Evolutionary conservation across 1,140 invertebrate genomes (phyloP).

Genomic region (Diorhabda carinulata): DNA sequence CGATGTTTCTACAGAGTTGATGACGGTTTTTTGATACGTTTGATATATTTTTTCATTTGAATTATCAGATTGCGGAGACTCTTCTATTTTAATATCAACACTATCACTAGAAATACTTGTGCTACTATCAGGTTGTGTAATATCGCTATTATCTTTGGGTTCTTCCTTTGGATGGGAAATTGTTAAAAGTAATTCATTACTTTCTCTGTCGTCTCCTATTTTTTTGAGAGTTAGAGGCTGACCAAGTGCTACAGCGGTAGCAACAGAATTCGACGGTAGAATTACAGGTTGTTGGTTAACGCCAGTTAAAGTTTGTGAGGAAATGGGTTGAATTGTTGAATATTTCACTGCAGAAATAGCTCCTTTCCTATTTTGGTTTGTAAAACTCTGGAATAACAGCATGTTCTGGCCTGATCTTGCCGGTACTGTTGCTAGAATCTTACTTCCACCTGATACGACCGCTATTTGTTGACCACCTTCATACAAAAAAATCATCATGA

Average conservation of each 20-base stretch:
- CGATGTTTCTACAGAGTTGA: constrained; percentile 41
- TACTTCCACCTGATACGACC: constrained; percentile 65
- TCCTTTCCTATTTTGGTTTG: constrained; percentile 51
- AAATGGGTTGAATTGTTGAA: constrained; percentile 48
- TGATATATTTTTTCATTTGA: constrained; percentile 31
- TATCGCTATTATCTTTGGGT: constrained; percentile 29
- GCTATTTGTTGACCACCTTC: constrained; percentile 67
- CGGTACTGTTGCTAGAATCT: constrained; percentile 60
- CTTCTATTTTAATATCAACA: constrained; percentile 34
- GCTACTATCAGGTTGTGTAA: constrained; percentile 41
- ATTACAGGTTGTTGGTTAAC: constrained; percentile 43
- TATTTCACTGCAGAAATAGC: constrained; percentile 51
- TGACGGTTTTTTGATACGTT: constrained; percentile 33
- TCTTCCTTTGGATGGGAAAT: constrained; percentile 42
- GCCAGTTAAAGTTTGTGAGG: constrained; percentile 39
- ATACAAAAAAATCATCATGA: constrained; percentile 45
- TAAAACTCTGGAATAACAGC: constrained; percentile 54
- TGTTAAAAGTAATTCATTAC: constrained; percentile 42
- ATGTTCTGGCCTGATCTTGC: constrained; percentile 54
- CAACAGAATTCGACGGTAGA: constrained; percentile 39
- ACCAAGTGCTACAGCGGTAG: constrained; percentile 40
- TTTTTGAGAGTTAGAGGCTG: constrained; percentile 45
- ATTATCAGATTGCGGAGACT: constrained; percentile 22
- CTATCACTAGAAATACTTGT: constrained; percentile 31
- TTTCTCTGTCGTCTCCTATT: constrained; percentile 37